Evolutionary conservation across 2,113 vertebrate species (phyloP), one percentile per base, ranked within the genome.

Genomic region (Aegotheles bennettii): DNA sequence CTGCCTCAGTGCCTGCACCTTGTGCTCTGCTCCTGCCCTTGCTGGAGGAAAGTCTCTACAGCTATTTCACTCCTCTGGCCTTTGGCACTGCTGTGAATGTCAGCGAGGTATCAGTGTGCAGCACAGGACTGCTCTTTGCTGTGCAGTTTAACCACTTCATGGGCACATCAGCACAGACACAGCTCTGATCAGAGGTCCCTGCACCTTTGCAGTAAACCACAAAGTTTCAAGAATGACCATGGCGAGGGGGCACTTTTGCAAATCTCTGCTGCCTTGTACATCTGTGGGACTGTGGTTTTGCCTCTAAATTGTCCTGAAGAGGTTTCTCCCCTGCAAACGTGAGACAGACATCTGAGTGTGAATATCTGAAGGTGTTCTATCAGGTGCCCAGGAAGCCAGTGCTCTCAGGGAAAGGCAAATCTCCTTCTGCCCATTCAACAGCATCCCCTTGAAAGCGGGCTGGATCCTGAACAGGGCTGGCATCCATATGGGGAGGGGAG

Each of bases 111-210:
- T 2, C 15, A 23, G 48, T n/a, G 79, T 1, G 0, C 28, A n/a
- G 53, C 3, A 3, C 65, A 42, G 88, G 36, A 19, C 33, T 40
- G 63, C n/a, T 45, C 75, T 35, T 50, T 43, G 38, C 60, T 42
- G 83, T 5, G 35, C 24, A 10, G 28, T 23, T 88, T 59, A 86
- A 87, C 51, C 25, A 21, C 23, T 83, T 15, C 69, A 15, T 12
- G 0, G 4, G n/a, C 0, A 2, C 14, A 33, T 3, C 28, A 13
- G 33, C 14, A n/a, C 47, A 29, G 38, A 8, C 61, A 14, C 25
- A 2, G 24, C 16, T 29, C 6, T 3, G 63, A 13, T 3, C 38
- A 68, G 48, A 42, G 45, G 18, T 53, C 56, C n/a, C 40, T 13
- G 18, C 5, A 1, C 14, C 31, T n/a, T 11, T 25, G 38, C 64